phyloP scores from a whole-genome alignment of 2,797 vertebrate species.

The Cheracebus regulus region DNA sequence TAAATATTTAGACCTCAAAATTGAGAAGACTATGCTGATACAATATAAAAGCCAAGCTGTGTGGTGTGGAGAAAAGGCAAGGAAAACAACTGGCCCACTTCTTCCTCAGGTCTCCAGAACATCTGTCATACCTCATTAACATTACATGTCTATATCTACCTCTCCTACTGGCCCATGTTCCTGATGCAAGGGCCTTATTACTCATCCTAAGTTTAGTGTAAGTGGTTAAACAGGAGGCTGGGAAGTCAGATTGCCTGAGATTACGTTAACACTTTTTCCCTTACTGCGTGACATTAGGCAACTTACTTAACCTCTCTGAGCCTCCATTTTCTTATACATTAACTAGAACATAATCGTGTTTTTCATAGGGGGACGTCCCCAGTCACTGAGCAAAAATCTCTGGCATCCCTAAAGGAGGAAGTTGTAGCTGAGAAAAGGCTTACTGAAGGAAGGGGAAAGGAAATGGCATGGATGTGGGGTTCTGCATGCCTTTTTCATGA shows the following conservation, averaged over 20 bases:
- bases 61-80: background rate
- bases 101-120: background rate
- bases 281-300: background rate
- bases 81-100: background rate
- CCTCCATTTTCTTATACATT: slow-evolving; percentile 5
- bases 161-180: background rate
- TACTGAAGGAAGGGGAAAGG: background rate
- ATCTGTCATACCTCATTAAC: background rate
- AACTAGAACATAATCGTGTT: background rate
- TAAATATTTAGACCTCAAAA: background rate
- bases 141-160: background rate
- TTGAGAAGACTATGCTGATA: background rate
- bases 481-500: background rate
- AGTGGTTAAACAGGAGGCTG: background rate
- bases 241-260: background rate
- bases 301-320: background rate
- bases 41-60: background rate
- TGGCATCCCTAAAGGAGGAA: background rate
- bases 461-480: background rate
- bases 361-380: background rate
- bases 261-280: background rate
- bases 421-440: background rate
- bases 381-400: background rate
- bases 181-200: background rate
- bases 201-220: background rate